A percentile compares a stretch with the other conserved stretches of the same genome.
These are phyloP conservation scores for Cataglyphis livida DNA, from an alignment of 2,888 invertebrate species.

Conservation along the genomic window DNA sequence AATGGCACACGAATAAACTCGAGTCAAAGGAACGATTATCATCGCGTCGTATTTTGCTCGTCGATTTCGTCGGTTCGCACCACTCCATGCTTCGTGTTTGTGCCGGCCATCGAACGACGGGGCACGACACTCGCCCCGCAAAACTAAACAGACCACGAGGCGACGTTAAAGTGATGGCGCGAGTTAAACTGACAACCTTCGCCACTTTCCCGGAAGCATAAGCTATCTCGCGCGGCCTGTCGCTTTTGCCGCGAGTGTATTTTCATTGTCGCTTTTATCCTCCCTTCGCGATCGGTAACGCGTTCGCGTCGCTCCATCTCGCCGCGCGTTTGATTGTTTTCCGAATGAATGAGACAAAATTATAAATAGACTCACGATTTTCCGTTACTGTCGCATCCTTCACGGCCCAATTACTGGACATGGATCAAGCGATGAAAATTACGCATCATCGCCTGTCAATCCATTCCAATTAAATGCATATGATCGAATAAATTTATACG, in stretches of 20 bases:
- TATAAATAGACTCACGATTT: constrained; percentile 71
- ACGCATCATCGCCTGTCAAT: constrained; percentile 59
- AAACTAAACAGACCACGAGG: constrained; percentile 79
- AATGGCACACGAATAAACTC: constrained; percentile 48
- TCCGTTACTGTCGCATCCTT: constrained; percentile 53
- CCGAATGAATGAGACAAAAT: constrained; percentile 73
- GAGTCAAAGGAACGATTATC: constrained; percentile 54
- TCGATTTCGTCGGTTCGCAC: constrained; percentile 56
- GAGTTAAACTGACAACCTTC: constrained; percentile 79
- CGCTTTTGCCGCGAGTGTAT: constrained; percentile 75
- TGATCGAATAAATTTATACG: constrained; percentile 44
- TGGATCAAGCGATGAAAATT: constrained; percentile 66
- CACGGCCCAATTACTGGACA: constrained; percentile 44
- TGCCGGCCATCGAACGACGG: constrained; percentile 61
- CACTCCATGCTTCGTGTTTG: constrained; percentile 66
- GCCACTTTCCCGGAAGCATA: constrained; percentile 76
- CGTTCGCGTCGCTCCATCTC: constrained; percentile 56
- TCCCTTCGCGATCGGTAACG: constrained; percentile 63
- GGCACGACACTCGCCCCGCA: constrained; percentile 74
- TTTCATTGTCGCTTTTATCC: constrained; percentile 75
- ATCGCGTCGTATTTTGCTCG: constrained; percentile 56
- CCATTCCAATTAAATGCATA: constrained; percentile 67
- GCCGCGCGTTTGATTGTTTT: constrained; percentile 70
- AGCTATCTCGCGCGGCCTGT: constrained; percentile 75
- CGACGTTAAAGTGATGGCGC: constrained; percentile 62